These are phyloP conservation scores for Nycticorax nycticorax DNA, from an alignment of 2,113 vertebrate species.

Conservation along the genomic window DNA sequence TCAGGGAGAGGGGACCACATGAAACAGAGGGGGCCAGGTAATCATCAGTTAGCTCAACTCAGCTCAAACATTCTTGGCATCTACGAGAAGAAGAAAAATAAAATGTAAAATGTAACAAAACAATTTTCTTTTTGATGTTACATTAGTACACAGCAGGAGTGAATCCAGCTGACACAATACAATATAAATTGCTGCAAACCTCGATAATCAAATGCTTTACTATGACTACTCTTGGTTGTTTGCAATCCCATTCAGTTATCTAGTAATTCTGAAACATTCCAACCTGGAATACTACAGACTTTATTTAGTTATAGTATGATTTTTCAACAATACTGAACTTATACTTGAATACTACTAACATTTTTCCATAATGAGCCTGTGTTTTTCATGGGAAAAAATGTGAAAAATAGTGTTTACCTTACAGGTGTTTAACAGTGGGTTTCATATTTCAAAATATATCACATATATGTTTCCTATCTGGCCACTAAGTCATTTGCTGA, in stretches of 20 bases:
- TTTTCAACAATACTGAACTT: neutral
- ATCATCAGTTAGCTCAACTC: slow-evolving; percentile 20
- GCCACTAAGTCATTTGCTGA: neutral
- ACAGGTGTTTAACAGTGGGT: neutral
- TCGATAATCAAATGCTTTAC: neutral
- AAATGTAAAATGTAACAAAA: neutral
- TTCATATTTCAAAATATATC: slow-evolving; percentile 15
- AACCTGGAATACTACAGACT: neutral
- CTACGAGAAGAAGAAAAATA: slow-evolving; percentile 30
- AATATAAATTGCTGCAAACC: neutral
- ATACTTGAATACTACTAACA: neutral
- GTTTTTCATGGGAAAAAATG: neutral
- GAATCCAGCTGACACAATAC: neutral
- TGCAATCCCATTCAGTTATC: neutral
- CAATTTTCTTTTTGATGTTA: neutral
- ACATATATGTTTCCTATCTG: slow-evolving; percentile 24
- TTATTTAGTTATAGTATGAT: neutral
- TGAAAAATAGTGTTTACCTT: slow-evolving; percentile 9
- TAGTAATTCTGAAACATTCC: neutral
- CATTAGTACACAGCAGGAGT: neutral
- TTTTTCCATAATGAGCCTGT: neutral
- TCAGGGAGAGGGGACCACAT: neutral
- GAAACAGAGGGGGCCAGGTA: neutral
- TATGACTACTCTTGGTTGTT: neutral
- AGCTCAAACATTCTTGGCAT: slow-evolving; percentile 27